Evolutionary conservation across 2,113 vertebrate species (phyloP).

Genomic region (Epinephelus moara): DNA sequence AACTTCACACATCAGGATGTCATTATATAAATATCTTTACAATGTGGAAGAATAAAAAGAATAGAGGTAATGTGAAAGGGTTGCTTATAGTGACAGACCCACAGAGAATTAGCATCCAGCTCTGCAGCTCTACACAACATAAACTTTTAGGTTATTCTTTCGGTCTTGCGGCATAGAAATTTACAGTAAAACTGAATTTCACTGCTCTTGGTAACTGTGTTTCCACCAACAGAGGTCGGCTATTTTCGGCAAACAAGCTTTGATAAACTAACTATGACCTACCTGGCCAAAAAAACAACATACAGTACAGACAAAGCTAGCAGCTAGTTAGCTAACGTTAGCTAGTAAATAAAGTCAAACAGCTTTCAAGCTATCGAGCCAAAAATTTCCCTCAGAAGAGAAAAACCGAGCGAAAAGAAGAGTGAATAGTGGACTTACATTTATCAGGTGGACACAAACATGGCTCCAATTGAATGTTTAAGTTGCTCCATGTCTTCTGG

Average conservation of each 20-base stretch:
- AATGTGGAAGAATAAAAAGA: background rate
- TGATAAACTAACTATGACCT: background rate
- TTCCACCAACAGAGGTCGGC: background rate
- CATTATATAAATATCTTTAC: conserved; percentile 2
- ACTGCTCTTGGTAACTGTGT: background rate
- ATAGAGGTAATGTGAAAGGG: background rate
- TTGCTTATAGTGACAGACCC: background rate
- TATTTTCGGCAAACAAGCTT: background rate
- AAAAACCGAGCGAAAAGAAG: background rate
- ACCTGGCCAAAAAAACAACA: background rate
- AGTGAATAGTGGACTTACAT: background rate
- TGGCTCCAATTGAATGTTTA: background rate
- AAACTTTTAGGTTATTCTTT: background rate
- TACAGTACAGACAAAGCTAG: background rate
- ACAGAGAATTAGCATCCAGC: background rate
- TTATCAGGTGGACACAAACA: background rate
- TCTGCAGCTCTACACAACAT: background rate
- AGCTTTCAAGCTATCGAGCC: background rate
- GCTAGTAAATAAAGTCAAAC: background rate
- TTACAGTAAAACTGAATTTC: background rate
- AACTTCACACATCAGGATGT: background rate
- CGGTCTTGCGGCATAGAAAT: background rate
- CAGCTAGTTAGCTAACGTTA: background rate
- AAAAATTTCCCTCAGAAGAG: background rate
- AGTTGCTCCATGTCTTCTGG: background rate